Evolutionary conservation across 2,797 vertebrate genomes (phyloP).

Genomic region (Rallus crepitans): DNA sequence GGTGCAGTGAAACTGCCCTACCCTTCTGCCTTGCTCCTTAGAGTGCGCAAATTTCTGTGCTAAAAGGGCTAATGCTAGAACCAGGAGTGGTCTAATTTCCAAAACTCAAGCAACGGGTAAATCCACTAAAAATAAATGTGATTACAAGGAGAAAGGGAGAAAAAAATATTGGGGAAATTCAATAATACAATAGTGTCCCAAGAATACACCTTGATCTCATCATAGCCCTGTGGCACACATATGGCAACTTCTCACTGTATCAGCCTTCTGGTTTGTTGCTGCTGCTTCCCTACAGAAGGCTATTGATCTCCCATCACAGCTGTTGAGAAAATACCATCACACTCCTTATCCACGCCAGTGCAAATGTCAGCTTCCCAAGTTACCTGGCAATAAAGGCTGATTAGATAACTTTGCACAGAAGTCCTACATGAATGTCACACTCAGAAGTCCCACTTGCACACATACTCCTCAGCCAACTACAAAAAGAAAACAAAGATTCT

Average conservation of each 20-base stretch:
- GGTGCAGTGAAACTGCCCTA: accelerated
- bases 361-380: background rate
- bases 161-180: background rate
- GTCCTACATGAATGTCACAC: background rate
- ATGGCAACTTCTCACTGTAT: background rate
- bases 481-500: background rate
- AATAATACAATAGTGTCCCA: background rate
- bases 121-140: background rate
- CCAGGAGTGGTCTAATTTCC: background rate
- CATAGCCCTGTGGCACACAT: background rate
- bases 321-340: background rate
- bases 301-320: background rate
- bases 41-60: accelerated
- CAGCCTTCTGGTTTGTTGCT: accelerated
- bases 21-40: background rate
- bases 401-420: background rate
- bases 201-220: background rate
- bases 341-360: background rate
- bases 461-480: background rate
- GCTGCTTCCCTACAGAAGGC: background rate
- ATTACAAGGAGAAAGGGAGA: background rate
- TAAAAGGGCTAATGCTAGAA: background rate
- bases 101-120: background rate
- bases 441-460: background rate
- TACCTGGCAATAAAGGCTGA: background rate